Conservation (phyloP, 2,888 invertebrate genomes). For the Ernsta delagoae region DNA sequence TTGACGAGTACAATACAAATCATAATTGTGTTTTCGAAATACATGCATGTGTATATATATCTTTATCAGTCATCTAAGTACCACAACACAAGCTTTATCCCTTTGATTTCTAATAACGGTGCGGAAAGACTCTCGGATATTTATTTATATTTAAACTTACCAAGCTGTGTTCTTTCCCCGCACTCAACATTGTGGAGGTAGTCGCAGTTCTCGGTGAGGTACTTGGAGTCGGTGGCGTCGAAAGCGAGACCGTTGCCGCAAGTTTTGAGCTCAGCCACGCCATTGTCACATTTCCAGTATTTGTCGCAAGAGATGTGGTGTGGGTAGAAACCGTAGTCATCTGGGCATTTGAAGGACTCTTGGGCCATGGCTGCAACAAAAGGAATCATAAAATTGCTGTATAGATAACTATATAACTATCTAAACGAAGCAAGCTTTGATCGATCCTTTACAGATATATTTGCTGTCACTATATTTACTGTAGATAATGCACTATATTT, state of each 20-base stretch:
- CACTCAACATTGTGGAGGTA: slow-evolving; percentile 98
- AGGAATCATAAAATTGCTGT: slow-evolving; percentile 10
- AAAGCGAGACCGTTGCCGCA: slow-evolving; percentile 98
- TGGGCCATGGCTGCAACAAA: slow-evolving; percentile 87
- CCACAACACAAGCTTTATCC: no score
- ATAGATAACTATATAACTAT: not conserved
- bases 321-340: slow-evolving; percentile 97
- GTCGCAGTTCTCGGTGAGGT: slow-evolving; percentile 97
- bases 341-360: slow-evolving; percentile 96
- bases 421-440: slow-evolving; percentile 13
- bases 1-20: no score
- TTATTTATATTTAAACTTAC: no score
- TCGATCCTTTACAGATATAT: not conserved
- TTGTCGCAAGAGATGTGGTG: slow-evolving; percentile 96
- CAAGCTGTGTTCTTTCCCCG: slow-evolving; percentile 93
- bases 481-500: not conserved
- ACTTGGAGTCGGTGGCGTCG: slow-evolving; percentile 94
- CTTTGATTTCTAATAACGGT: no score
- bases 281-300: slow-evolving; percentile 98
- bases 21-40: no score
- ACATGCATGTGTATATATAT: no score
- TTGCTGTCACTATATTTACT: no score
- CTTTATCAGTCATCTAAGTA: no score
- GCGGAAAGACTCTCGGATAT: no score
- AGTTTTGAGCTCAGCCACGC: slow-evolving; percentile 94